phyloP scores from a whole-genome alignment of 2,888 invertebrate genomes.

The Entomobrya multifasciata region DNA sequence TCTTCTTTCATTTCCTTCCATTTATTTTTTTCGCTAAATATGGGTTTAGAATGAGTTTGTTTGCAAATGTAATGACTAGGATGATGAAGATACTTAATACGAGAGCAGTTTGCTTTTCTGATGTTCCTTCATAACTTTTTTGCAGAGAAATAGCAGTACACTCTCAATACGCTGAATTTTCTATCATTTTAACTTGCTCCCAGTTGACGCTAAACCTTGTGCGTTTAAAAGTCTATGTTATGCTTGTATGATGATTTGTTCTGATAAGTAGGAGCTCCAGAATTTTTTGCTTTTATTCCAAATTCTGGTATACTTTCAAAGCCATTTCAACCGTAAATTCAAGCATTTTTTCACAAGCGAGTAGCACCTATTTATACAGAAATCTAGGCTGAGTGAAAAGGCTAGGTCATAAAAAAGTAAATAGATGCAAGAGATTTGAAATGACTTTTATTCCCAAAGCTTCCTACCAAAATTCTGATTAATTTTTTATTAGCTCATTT shows the following conservation, averaged over 20 bases:
- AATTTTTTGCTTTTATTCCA: not conserved
- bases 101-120: no score
- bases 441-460: constrained; percentile 2
- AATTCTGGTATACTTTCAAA: not conserved
- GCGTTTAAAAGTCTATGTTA: constrained; percentile 12
- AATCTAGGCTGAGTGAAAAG: constrained; percentile 13
- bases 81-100: constrained; percentile 13
- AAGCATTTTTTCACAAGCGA: constrained; percentile 22
- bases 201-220: constrained; percentile 24
- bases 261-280: not conserved
- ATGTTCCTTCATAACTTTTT: constrained; percentile 9
- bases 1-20: constrained; percentile 49
- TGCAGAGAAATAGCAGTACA: not conserved
- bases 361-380: not conserved
- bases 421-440: constrained; percentile 17
- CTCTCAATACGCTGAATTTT: no score
- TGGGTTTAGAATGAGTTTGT: constrained; percentile 22
- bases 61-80: constrained; percentile 27
- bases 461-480: not conserved
- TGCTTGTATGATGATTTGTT: constrained; percentile 1
- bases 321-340: constrained; percentile 12
- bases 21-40: constrained; percentile 11
- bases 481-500: constrained; percentile 11
- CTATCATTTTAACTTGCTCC: no score
- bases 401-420: not conserved